Base-by-base conservation (phyloP, 2,113 vertebrate species). In the Pachyramphus minor region DNA sequence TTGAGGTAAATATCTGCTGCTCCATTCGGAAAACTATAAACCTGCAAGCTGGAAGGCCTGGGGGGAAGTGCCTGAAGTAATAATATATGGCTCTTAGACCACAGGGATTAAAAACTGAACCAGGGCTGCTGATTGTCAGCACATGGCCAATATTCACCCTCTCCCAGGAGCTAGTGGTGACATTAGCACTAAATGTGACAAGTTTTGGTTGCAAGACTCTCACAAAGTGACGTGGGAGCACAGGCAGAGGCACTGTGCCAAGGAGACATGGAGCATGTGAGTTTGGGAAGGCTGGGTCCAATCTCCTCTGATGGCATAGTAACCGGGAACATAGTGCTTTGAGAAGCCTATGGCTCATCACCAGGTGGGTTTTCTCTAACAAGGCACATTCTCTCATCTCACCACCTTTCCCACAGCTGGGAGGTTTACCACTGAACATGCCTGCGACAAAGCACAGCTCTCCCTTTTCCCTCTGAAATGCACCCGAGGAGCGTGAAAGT, bases 141-240 rank as follows among this genome's bases (percentile, higher is more conserved):
- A 31, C 0, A 0, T 39, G 69, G 62, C 16, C 33, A 17, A 31
- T 50, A 37, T 23, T 66, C 1, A 1, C 33, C 24, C 28, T 88
- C 28, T 53, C 31, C 42, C 1, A 1, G 64, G 44, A 87, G 49
- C 49, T 8, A 2, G 15, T 9, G 37, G 47, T 12, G 19, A 11
- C 45, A 12, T 28, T 14, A 66, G 30, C 31, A 23, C 25, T 35
- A 42, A 27, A 72, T 5, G 11, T 35, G 72, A 8, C 62, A 73
- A 0, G 0, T 50, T 72, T 68, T n/a, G 58, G 75, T 72, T 30
- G 52, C 62, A 75, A 68, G 25, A 39, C 17, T 83, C 31, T n/a
- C 1, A 1, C 12, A 42, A 28, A 86, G 52, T 0, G 0, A 27
- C 0, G 0, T 14, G n/a, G 28, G 28, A 90, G 27, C n/a, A 9